A percentile compares a stretch with the other conserved stretches of the same genome.
These are phyloP conservation scores for Rhamnusium bicolor DNA, from an alignment of 2,888 invertebrate species.

Conservation along the genomic window DNA sequence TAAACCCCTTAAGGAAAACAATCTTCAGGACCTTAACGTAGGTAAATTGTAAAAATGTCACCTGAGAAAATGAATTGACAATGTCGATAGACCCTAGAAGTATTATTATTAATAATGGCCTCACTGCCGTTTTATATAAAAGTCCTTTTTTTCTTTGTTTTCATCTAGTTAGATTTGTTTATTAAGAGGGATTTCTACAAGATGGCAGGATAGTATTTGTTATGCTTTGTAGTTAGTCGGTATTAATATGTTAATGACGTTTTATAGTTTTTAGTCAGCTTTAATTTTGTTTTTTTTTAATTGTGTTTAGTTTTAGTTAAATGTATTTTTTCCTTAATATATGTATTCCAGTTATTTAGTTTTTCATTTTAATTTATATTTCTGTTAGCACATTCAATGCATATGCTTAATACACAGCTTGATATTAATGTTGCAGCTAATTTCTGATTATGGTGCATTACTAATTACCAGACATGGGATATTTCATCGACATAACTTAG, in stretches of 20 bases:
- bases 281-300: background rate
- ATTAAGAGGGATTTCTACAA: background rate
- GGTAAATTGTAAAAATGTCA: background rate
- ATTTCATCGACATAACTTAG: no score
- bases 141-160: background rate
- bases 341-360: background rate
- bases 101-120: constrained; percentile 5
- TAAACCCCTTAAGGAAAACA: background rate
- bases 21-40: background rate
- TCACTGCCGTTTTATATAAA: constrained; percentile 1
- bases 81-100: background rate
- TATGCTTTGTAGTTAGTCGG: background rate
- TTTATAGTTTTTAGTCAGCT: background rate
- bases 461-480: no score
- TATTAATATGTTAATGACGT: background rate
- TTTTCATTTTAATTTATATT: background rate
- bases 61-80: background rate
- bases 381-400: background rate
- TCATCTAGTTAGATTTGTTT: background rate
- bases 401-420: background rate
- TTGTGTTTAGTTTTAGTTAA: background rate
- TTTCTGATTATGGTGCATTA: background rate
- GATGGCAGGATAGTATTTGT: background rate
- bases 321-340: background rate
- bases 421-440: background rate